Evolutionary conservation across 2,113 vertebrate species (phyloP).

Genomic region (Camelus bactrianus): DNA sequence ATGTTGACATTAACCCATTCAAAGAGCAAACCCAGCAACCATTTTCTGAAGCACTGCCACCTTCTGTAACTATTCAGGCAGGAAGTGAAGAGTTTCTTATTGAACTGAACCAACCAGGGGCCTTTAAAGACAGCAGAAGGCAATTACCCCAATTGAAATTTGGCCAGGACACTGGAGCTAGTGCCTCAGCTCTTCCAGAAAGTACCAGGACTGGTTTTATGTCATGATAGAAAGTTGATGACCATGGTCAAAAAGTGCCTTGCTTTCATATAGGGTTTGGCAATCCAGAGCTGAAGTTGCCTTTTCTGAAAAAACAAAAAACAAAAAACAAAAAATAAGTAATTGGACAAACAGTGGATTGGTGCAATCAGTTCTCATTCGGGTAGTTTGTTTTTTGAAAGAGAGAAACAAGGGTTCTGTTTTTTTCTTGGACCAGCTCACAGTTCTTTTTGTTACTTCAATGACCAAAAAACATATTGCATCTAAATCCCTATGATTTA

Average conservation of each 20-base stretch:
- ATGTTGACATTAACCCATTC: not conserved
- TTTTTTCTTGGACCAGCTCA: not conserved
- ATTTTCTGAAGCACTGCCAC: conserved; percentile 6
- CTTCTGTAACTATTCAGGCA: conserved; percentile 53
- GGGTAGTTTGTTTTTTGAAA: not conserved
- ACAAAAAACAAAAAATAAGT: not conserved
- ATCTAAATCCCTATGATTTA: not conserved
- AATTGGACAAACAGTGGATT: not conserved
- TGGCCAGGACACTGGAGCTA: not conserved
- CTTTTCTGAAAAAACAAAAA: not conserved
- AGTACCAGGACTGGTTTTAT: conserved; percentile 35
- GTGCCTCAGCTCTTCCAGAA: conserved; percentile 41
- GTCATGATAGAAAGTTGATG: conserved; percentile 37
- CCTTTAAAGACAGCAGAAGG: conserved; percentile 44
- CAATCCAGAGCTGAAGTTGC: not conserved
- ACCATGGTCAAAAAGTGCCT: not conserved
- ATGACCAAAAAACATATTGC: not conserved
- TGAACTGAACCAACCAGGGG: conserved; percentile 23
- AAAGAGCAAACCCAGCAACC: not conserved
- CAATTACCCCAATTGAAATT: conserved; percentile 48
- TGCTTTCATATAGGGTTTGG: not conserved
- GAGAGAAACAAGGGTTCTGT: not conserved
- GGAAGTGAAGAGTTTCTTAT: conserved; percentile 28
- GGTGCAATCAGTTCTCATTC: not conserved
- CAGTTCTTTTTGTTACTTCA: not conserved